phyloP scores from a whole-genome alignment of 2,888 invertebrate genomes.

The Morpho helenor region DNA sequence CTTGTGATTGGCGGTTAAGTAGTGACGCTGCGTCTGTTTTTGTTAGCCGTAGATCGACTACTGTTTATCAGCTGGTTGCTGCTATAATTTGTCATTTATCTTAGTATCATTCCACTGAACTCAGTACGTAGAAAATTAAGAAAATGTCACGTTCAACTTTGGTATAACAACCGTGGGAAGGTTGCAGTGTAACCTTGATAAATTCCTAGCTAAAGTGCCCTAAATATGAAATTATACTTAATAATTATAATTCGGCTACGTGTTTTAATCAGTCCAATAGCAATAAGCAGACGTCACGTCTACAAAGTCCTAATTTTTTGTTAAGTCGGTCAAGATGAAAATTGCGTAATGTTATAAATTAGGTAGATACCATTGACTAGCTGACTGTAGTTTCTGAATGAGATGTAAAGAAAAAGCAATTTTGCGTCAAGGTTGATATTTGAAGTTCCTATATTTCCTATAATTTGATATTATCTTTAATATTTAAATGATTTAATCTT shows the following conservation, averaged over 20 bases:
- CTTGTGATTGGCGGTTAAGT: conserved; percentile 35
- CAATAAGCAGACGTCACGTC: conserved; percentile 34
- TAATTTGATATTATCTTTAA: conserved; percentile 8
- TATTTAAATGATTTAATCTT: no score
- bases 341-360: conserved; percentile 47
- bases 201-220: conserved; percentile 9
- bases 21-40: conserved; percentile 46
- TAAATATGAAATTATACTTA: background rate
- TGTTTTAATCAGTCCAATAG: conserved; percentile 24
- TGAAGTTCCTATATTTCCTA: conserved; percentile 22
- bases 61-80: conserved; percentile 64
- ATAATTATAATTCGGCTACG: conserved; percentile 17
- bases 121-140: conserved; percentile 35
- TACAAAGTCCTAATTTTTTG: conserved; percentile 45
- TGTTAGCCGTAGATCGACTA: conserved; percentile 48
- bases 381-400: conserved; percentile 29
- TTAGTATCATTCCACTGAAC: conserved; percentile 50
- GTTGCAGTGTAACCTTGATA: conserved; percentile 19
- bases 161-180: conserved; percentile 1
- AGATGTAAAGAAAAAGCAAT: conserved; percentile 35
- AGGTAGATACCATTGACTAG: conserved; percentile 41
- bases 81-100: conserved; percentile 73
- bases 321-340: conserved; percentile 54
- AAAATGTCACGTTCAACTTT: conserved; percentile 28
- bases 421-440: conserved; percentile 40